These are phyloP conservation scores for Pyralis farinalis DNA, from an alignment of 2,888 invertebrate species.

Conservation along the genomic window DNA sequence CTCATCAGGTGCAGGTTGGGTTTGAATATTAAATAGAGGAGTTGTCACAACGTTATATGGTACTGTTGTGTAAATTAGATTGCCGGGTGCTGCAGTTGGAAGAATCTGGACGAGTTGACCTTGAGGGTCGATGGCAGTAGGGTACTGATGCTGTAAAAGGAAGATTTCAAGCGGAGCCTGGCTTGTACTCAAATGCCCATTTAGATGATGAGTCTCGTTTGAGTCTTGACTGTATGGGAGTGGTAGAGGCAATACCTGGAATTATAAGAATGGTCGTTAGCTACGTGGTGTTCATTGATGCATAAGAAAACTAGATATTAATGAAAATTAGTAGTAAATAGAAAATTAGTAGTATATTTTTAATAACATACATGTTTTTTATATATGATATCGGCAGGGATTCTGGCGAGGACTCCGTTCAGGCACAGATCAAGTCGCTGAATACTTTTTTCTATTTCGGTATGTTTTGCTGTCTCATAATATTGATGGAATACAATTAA, in stretches of 20 bases:
- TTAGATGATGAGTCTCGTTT: slow-evolving; percentile 20
- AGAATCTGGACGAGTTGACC: slow-evolving; percentile 29
- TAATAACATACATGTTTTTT: no score
- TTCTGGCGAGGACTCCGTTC: no score
- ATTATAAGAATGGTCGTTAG: no score
- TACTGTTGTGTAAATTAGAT: slow-evolving; percentile 18
- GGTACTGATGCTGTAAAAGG: slow-evolving; percentile 50
- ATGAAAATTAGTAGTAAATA: no score
- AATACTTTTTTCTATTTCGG: no score
- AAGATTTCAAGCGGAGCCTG: slow-evolving; percentile 46
- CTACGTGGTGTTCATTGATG: background rate
- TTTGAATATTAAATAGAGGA: slow-evolving; percentile 37
- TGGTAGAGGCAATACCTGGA: background rate
- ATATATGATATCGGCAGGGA: no score
- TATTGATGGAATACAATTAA: no score
- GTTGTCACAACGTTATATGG: slow-evolving; percentile 23
- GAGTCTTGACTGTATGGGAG: slow-evolving; percentile 7
- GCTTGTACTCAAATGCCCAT: slow-evolving; percentile 10
- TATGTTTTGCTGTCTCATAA: no score
- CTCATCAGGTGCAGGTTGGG: slow-evolving; percentile 24
- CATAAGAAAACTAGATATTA: no score
- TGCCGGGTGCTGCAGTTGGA: slow-evolving; percentile 20
- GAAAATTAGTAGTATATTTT: no score
- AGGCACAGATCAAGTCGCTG: no score
- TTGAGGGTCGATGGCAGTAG: slow-evolving; percentile 17